Conservation (phyloP, 2,888 invertebrate genomes). For the Euphydryas editha region DNA sequence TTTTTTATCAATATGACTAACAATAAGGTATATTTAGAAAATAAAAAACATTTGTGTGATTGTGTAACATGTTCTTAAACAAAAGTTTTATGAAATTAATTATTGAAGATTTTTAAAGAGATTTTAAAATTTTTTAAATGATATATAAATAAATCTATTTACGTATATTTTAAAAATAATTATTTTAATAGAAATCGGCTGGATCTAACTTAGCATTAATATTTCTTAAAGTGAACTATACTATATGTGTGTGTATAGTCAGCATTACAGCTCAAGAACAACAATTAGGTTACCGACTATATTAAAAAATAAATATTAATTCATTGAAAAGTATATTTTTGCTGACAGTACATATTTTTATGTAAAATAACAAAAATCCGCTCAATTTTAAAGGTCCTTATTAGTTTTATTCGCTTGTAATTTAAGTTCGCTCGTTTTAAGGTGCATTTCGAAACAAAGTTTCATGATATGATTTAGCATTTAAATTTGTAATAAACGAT, state of each 20-base stretch:
- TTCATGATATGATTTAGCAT: conserved; percentile 13
- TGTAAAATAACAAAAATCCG: conserved; percentile 11
- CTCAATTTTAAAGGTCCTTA: conserved; percentile 21
- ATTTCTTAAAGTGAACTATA: not conserved
- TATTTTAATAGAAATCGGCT: not conserved
- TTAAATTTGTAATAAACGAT: conserved; percentile 11
- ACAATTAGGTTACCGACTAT: no score
- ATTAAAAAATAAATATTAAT: no score
- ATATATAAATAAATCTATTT: no score
- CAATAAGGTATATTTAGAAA: no score
- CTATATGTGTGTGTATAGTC: conserved; percentile 10
- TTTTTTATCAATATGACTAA: no score
- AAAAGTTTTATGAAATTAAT: not conserved
- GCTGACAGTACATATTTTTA: conserved; percentile 20
- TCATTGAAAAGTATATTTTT: no score
- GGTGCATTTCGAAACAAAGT: conserved; percentile 26
- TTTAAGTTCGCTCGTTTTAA: conserved; percentile 20
- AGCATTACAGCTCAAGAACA: not conserved
- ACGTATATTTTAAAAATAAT: not conserved
- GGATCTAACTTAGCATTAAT: not conserved
- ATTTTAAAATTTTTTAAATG: no score
- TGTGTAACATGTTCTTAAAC: not conserved
- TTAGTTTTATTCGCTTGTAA: conserved; percentile 20
- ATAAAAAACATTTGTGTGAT: no score
- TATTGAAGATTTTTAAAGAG: no score